phyloP scores from a whole-genome alignment of 2,888 invertebrate species.

The Cyaniris semiargus region DNA sequence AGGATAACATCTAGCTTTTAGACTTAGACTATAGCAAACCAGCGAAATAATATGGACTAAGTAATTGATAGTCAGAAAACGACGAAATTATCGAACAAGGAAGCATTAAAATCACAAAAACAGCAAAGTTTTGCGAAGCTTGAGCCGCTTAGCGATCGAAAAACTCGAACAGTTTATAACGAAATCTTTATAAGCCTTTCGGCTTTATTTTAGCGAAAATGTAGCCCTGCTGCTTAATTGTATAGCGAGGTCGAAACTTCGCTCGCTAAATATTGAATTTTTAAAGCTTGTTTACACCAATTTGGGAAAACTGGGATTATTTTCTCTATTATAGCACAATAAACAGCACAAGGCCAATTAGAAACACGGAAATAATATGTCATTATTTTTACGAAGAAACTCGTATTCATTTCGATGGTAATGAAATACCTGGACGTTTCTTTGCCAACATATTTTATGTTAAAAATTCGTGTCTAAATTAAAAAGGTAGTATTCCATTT shows the following conservation, averaged over 20 bases:
- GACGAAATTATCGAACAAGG: conserved; percentile 22
- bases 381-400: neutral
- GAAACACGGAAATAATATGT: conserved; percentile 9
- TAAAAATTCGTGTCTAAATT: conserved; percentile 26
- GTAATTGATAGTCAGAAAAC: neutral
- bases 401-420: neutral
- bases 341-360: conserved; percentile 9
- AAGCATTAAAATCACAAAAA: conserved; percentile 11
- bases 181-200: conserved; percentile 63
- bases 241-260: conserved; percentile 49
- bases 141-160: conserved; percentile 11
- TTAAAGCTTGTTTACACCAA: conserved; percentile 27
- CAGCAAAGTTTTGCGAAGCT: conserved; percentile 12
- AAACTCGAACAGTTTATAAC: conserved; percentile 40
- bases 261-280: conserved; percentile 32
- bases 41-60: neutral
- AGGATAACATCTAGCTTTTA: neutral
- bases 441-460: neutral
- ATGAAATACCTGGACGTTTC: conserved; percentile 14
- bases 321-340: neutral
- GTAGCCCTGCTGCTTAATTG: conserved; percentile 64
- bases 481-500: conserved; percentile 39
- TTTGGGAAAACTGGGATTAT: conserved; percentile 6
- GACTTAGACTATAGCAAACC: neutral
- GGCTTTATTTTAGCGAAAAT: conserved; percentile 65